Evolutionary conservation across 2,888 invertebrate genomes (phyloP).

Genomic region (Saturnia pavonia): DNA sequence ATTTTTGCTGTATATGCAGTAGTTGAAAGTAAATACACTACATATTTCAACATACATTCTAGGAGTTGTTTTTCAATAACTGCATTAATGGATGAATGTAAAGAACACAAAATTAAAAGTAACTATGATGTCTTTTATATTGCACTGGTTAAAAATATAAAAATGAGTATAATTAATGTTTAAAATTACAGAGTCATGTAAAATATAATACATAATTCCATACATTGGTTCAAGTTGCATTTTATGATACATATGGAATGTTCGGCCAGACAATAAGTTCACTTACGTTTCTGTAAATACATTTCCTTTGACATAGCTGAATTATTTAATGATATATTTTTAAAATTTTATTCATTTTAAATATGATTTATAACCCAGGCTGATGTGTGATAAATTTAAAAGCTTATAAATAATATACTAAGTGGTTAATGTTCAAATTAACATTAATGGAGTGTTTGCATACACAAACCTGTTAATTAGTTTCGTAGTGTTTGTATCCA

Average conservation of each 20-base stretch:
- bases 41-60: constrained; percentile 7
- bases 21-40: background rate
- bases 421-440: background rate
- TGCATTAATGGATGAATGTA: constrained; percentile 16
- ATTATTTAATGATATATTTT: constrained; percentile 2
- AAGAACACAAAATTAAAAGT: background rate
- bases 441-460: background rate
- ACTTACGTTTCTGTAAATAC: constrained; percentile 25
- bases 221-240: background rate
- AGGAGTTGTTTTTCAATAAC: constrained; percentile 1
- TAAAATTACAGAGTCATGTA: constrained; percentile 1
- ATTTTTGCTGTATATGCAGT: background rate
- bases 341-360: constrained; percentile 6
- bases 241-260: background rate
- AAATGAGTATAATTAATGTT: background rate
- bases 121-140: background rate
- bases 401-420: background rate
- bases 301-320: constrained; percentile 24
- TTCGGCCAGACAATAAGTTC: constrained; percentile 10
- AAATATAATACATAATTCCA: constrained; percentile 2
- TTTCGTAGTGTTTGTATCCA: constrained; percentile 8
- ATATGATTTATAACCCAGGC: background rate
- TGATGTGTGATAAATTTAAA: constrained; percentile 16
- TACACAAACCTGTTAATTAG: constrained; percentile 15
- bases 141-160: background rate